These are phyloP conservation scores for Anthoscopus minutus DNA, from an alignment of 2,113 vertebrate species.

Conservation along the genomic window DNA sequence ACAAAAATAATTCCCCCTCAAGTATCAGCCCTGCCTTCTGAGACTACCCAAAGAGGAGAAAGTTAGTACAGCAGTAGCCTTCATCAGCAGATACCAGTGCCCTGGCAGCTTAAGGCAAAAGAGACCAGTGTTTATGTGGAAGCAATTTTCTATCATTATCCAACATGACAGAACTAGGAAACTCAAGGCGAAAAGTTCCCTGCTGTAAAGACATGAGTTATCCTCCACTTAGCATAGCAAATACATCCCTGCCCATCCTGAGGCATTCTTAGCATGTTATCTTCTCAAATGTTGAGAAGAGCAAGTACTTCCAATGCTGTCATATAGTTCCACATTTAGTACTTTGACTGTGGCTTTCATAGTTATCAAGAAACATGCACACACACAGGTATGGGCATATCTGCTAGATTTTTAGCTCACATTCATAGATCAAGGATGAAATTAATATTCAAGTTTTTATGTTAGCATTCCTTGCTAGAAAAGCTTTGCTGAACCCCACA, in stretches of 20 bases:
- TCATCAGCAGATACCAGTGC: background rate
- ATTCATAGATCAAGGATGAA: background rate
- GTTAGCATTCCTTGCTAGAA: background rate
- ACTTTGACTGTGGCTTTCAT: background rate
- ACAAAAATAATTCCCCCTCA: background rate
- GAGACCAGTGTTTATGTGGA: background rate
- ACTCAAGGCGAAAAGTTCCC: background rate
- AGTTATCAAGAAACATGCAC: background rate
- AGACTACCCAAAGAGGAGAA: background rate
- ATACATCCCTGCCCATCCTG: background rate
- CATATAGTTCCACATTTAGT: background rate
- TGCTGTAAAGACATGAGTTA: background rate
- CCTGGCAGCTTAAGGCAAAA: background rate
- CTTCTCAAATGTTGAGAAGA: background rate
- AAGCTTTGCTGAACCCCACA: background rate
- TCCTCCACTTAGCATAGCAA: background rate
- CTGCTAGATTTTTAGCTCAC: background rate
- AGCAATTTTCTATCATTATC: background rate
- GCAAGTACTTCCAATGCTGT: background rate
- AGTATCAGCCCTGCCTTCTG: background rate
- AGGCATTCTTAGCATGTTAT: background rate
- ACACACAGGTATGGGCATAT: rapidly evolving
- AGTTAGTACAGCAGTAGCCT: background rate
- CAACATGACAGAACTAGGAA: background rate
- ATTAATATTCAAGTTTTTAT: background rate